Percentiles rank a stretch among this genome's conserved stretches.
Evolutionary conservation across 2,113 vertebrate species (phyloP).

Genomic region (Antigone vipio): DNA sequence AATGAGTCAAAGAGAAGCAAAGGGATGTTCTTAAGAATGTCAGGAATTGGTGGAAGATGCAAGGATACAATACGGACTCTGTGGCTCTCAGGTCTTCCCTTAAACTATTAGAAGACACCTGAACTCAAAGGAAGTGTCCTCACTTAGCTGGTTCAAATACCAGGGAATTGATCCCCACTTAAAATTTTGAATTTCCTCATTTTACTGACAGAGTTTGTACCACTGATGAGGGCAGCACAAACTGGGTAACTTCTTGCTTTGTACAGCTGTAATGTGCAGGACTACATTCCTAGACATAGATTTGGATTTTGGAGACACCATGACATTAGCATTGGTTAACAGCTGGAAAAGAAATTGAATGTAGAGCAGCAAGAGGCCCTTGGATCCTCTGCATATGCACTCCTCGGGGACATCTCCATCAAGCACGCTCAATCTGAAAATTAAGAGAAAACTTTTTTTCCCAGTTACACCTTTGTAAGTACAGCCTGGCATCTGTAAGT

Average conservation of each 20-base stretch:
- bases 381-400: fast-evolving
- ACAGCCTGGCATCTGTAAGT: background rate
- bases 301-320: background rate
- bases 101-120: background rate
- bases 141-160: background rate
- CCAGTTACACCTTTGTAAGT: background rate
- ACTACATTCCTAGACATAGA: background rate
- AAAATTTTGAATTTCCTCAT: background rate
- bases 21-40: background rate
- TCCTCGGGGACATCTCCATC: background rate
- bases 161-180: background rate
- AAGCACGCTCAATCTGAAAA: background rate
- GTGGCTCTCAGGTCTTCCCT: background rate
- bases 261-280: fast-evolving
- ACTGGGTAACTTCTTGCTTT: background rate
- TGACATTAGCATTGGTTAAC: fast-evolving
- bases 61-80: background rate
- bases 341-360: background rate
- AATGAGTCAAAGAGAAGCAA: background rate
- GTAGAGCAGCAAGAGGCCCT: background rate
- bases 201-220: background rate
- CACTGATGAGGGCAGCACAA: background rate
- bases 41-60: background rate
- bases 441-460: background rate
- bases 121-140: background rate